These are phyloP conservation scores for Valencia hispanica DNA, from an alignment of 2,797 vertebrate genomes.

Conservation along the genomic window DNA sequence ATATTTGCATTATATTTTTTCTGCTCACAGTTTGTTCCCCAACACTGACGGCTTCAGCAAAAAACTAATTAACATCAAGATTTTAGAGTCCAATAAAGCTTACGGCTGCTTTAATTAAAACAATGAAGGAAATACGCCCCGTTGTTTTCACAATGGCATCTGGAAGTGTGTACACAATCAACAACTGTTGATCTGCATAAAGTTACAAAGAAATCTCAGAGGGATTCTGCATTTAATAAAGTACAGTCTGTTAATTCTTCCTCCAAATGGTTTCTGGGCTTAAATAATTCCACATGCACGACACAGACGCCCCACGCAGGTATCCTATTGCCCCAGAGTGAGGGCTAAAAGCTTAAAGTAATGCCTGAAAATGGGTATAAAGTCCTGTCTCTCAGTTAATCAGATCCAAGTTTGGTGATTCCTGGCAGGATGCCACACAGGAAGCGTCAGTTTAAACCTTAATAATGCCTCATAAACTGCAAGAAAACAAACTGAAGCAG, in stretches of 20 bases:
- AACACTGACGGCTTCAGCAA: conserved; percentile 10
- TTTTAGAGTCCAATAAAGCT: neutral
- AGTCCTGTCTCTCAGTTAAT: neutral
- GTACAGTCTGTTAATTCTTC: neutral
- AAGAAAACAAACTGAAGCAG: neutral
- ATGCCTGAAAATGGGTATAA: neutral
- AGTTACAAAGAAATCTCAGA: neutral
- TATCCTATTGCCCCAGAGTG: neutral
- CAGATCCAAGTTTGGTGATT: neutral
- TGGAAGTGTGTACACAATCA: neutral
- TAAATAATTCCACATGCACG: neutral
- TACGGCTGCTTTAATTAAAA: neutral
- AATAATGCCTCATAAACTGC: neutral
- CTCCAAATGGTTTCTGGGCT: neutral
- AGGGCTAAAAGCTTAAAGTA: neutral
- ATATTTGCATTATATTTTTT: neutral
- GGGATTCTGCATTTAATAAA: neutral
- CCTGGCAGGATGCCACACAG: neutral
- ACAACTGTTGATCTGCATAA: neutral
- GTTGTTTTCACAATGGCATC: neutral
- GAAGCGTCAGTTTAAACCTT: neutral
- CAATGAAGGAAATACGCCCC: neutral
- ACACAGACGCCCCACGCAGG: neutral
- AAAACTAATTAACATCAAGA: conserved; percentile 18
- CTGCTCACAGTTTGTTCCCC: neutral